Percentiles rank a stretch among this genome's conserved stretches.
Conservation (phyloP, 2,113 vertebrate species). For the Trochalopteron elliotii region DNA sequence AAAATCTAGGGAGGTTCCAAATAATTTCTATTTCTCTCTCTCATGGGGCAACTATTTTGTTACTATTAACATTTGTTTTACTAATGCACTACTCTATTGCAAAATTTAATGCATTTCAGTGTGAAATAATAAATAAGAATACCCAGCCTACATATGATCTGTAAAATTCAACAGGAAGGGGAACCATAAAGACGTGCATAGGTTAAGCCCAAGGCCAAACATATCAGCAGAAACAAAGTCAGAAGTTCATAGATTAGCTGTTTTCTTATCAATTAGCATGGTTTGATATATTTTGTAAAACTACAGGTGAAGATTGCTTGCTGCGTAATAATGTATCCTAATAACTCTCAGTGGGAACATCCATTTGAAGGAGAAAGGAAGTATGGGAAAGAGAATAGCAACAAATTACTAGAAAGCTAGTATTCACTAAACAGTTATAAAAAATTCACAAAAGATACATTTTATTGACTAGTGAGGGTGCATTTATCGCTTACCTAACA, state of each 20-base stretch:
- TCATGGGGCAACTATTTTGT: neutral
- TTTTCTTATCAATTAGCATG: conserved; percentile 12
- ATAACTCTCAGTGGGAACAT: conserved; percentile 18
- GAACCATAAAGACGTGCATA: neutral
- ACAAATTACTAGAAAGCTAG: neutral
- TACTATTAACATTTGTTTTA: neutral
- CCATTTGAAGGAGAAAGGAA: neutral
- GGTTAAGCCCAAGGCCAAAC: neutral
- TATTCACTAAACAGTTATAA: neutral
- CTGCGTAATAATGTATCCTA: neutral
- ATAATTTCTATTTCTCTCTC: neutral
- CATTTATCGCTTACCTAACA: neutral
- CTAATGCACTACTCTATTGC: neutral
- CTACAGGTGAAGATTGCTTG: conserved; percentile 5
- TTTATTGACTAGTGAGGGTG: neutral
- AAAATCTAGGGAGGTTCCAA: neutral
- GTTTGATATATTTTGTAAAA: neutral
- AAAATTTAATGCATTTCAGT: neutral
- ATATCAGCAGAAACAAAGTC: neutral
- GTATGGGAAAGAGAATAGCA: neutral
- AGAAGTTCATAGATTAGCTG: neutral
- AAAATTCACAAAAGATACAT: neutral
- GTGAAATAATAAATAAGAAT: neutral
- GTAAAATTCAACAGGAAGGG: neutral
- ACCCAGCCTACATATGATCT: neutral